Conservation (phyloP, 2,888 invertebrate species). For the Dicyrtomina minuta region DNA sequence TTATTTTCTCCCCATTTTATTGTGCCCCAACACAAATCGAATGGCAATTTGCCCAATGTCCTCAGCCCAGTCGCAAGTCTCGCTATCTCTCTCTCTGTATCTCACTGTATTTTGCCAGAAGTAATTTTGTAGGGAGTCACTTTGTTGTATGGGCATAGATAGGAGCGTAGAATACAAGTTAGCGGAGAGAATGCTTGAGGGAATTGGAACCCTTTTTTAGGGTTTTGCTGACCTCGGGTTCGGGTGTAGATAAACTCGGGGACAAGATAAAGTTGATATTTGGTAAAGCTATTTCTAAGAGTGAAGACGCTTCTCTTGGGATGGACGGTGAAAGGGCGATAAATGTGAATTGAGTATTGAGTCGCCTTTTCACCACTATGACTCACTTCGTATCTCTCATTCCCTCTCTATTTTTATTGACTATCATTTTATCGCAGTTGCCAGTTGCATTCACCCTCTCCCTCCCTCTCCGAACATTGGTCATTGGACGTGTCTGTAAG, state of each 20-base stretch:
- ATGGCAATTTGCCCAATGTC: conserved; percentile 30
- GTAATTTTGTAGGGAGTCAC: conserved; percentile 5
- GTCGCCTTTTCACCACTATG: conserved; percentile 16
- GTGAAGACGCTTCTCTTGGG: conserved; percentile 25
- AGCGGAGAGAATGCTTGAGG: not conserved
- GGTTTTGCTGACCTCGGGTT: conserved; percentile 22
- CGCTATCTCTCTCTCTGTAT: not conserved
- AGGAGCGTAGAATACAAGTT: conserved; percentile 16
- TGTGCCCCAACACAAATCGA: conserved; percentile 18
- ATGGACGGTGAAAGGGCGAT: conserved; percentile 22
- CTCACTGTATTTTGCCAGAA: not conserved
- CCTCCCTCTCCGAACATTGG: not conserved
- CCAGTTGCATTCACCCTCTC: not conserved
- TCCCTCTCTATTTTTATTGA: not conserved
- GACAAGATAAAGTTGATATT: conserved; percentile 31
- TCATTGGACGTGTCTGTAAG: conserved; percentile 1
- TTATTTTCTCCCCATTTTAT: conserved; percentile 29
- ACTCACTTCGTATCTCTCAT: conserved; percentile 14
- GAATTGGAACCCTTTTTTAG: conserved; percentile 25
- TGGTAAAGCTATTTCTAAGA: conserved; percentile 30
- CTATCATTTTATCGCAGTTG: not conserved
- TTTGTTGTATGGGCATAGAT: not conserved
- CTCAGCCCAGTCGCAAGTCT: conserved; percentile 10
- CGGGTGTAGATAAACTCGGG: conserved; percentile 18
- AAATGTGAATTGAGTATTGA: conserved; percentile 34